These are phyloP conservation scores for Subacronicta megacephala DNA, from an alignment of 2,888 invertebrate genomes.

Conservation along the genomic window DNA sequence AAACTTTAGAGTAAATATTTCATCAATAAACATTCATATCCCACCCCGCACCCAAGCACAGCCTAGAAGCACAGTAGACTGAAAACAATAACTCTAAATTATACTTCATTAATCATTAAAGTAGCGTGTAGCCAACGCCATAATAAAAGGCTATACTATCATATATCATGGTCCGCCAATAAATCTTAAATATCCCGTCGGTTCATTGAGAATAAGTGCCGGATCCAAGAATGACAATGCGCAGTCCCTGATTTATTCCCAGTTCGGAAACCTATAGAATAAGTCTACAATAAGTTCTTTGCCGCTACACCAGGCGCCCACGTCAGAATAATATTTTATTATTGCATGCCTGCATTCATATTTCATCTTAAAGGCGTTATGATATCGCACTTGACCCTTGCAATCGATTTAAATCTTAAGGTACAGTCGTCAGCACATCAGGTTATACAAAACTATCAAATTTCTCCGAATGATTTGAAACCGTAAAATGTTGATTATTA, in stretches of 20 bases:
- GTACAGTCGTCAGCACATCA: no score
- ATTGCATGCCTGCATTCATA: constrained; percentile 58
- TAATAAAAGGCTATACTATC: constrained; percentile 44
- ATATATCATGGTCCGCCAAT: constrained; percentile 46
- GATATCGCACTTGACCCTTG: constrained; percentile 60
- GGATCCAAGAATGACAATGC: constrained; percentile 55
- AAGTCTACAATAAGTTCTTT: constrained; percentile 49
- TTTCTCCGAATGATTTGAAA: no score
- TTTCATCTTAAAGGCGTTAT: constrained; percentile 61
- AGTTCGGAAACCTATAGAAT: constrained; percentile 52
- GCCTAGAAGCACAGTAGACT: constrained; percentile 30
- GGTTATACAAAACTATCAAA: no score
- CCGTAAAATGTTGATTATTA: no score
- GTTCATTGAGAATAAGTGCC: constrained; percentile 49
- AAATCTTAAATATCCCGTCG: constrained; percentile 54
- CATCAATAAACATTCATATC: neutral
- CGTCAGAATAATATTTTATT: constrained; percentile 58
- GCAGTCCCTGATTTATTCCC: constrained; percentile 44
- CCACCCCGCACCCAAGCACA: neutral
- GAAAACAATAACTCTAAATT: constrained; percentile 49
- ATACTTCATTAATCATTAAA: constrained; percentile 55
- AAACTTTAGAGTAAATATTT: no score
- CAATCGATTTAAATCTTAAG: constrained; percentile 55
- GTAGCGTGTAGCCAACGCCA: constrained; percentile 48
- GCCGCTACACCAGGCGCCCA: constrained; percentile 50